Evolutionary conservation across 2,888 invertebrate genomes (phyloP), one percentile per base, ranked within the genome.

Genomic region (Lysandra bellargus): DNA sequence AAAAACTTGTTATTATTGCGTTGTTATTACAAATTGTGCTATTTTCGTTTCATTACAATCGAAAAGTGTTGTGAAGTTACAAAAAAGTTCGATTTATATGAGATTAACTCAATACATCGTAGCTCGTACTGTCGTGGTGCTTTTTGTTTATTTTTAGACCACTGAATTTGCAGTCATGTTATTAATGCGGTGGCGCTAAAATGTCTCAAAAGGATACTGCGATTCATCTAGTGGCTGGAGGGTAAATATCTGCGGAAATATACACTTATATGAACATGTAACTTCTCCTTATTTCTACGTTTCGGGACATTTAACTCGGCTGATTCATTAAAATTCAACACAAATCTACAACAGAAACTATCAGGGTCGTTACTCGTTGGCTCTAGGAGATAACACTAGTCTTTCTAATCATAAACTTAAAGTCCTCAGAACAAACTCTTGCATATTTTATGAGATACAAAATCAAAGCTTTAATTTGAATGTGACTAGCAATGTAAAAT

Each of bases 171-270:
- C 91, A 93, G 93, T 91, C 91, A 95, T 95, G 95, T 95, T 93
- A 94, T 91, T 91, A 89, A 86, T 83, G 83, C 85, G 88, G 90
- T 88, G 90, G 88, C 89, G 88, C 87, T 91, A 93, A 89, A 90
- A 97, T 96, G 97, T 96, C 96, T 95, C 97, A 97, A 92, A 96
- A 96, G 92, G 98, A 98, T 95, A 98, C 98, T 85, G 96, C 98
- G 86, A 98, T 98, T 94, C 98, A 99, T 95, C 96, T 99, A 88
- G 95, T 98, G 87, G 98, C 98, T 91, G 99, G 99, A 96, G 98
- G 98, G 99, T 99, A 95, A 96, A 80, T 78, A 81, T 75, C 37
- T 44, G 9, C 23, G 44, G n/a, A 23, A 7, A n/a, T n/a, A 37
- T 79, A n/a, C 40, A 53, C 40, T 64, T 33, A 33, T 53, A 1